Evolutionary conservation across 2,113 vertebrate species (phyloP), one percentile per base, ranked within the genome.

Genomic region (Sciurus niger): DNA sequence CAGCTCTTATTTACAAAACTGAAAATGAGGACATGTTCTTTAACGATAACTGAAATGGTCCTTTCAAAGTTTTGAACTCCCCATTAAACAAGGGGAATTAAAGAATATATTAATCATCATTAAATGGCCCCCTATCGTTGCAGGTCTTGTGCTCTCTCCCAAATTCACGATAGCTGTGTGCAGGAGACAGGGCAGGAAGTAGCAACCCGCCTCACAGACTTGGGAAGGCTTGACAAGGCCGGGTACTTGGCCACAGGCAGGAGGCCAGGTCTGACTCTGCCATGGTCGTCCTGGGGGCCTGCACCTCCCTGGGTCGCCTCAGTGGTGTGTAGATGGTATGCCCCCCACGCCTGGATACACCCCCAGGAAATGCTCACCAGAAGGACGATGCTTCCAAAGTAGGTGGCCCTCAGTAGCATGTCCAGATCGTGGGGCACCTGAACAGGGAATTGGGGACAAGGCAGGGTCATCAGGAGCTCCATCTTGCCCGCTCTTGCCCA

Each of bases 401-500:
- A 99, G 12, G 99, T 99, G 53, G 99, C 99, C 95, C 99, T 99
- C 95, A 99, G 98, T 96, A 99, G 96, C 98, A 99, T 97, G 90
- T 99, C 99, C 96, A 99, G 88, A 74, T 99, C 99, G 77, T 99
- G 99, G 10, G 99, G 98, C 98, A 99, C 99, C 99, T 99, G 98
- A 30, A 90, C 51, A 5, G 43, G 89, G 10, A 34, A 43, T 4
- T 1, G 4, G 32, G 37, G 37, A n/a, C 32, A 28, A 91, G 37
- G 25, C 28, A 8, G 40, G 32, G 43, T 63, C 55, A 51, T 1
- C 10, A 8, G 85, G 8, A 76, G 32, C 24, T 67, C 58, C 40
- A 6, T 46, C n/a, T 16, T 1, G 48, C 20, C 25, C 53, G 51
- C 58, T 16, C 79, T 60, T n/a, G 24, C 24, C 74, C 53, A 25